Evolutionary conservation across 2,888 invertebrate species (phyloP).

Genomic region (Aleiodes testaceus): DNA sequence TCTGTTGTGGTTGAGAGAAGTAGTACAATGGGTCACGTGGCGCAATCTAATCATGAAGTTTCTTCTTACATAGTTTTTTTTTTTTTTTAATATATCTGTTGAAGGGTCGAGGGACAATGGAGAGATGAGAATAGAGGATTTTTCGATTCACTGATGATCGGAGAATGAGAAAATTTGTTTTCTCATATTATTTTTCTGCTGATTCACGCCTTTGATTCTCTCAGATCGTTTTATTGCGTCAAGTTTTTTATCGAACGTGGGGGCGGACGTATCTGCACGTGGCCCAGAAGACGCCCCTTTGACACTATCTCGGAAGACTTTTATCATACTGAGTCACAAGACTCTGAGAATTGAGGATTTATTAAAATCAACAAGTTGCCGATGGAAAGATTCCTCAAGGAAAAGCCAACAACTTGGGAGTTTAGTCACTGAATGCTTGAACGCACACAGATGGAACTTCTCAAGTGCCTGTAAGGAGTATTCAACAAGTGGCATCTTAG

Average conservation of each 20-base stretch:
- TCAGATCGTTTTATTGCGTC: no score
- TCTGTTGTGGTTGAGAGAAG: slow-evolving; percentile 7
- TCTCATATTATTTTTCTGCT: no score
- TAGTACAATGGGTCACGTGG: slow-evolving; percentile 62
- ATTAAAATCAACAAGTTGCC: slow-evolving; percentile 13
- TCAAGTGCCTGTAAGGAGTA: slow-evolving; percentile 50
- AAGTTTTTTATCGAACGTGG: slow-evolving; percentile 45
- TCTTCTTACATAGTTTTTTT: slow-evolving; percentile 51
- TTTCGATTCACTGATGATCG: no score
- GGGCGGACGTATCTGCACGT: slow-evolving; percentile 33
- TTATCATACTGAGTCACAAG: no score
- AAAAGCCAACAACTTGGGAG: not conserved
- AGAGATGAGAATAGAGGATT: slow-evolving; percentile 2
- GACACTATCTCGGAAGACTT: no score
- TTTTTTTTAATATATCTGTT: slow-evolving; percentile 40
- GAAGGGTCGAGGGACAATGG: slow-evolving; percentile 27
- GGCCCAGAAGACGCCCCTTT: slow-evolving; percentile 31
- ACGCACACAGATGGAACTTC: slow-evolving; percentile 60
- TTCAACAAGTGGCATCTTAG: slow-evolving; percentile 73
- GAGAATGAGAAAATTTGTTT: no score
- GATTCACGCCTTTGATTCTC: no score
- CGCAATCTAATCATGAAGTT: slow-evolving; percentile 63
- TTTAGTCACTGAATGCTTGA: slow-evolving; percentile 42
- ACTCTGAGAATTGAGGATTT: no score
- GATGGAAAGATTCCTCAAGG: not conserved